Evolutionary conservation across 2,888 invertebrate species (phyloP).

Genomic region (Papilio gigon): DNA sequence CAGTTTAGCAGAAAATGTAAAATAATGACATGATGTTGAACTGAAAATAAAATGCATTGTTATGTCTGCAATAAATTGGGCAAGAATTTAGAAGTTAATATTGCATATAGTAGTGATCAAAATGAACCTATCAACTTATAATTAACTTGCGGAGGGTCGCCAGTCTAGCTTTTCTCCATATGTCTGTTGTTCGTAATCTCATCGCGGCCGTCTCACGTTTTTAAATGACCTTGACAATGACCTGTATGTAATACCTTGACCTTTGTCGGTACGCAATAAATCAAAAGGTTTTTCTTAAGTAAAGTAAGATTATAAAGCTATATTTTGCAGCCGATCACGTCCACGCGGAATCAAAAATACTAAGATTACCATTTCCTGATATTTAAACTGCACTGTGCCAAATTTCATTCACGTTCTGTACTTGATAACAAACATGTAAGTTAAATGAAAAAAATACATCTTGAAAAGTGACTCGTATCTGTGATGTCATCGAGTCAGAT

Average conservation of each 20-base stretch:
- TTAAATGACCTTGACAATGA: slow-evolving; percentile 3
- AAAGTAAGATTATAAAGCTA: too few relatives aligned
- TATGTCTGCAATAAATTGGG: background rate
- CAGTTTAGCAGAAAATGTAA: too few relatives aligned
- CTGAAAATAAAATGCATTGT: too few relatives aligned
- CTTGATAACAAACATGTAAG: too few relatives aligned
- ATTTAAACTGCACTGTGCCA: too few relatives aligned
- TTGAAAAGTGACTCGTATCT: background rate
- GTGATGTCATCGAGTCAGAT: slow-evolving; percentile 10
- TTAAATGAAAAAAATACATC: background rate
- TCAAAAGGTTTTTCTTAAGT: too few relatives aligned
- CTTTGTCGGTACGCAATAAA: background rate
- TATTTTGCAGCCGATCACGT: too few relatives aligned
- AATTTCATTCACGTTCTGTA: too few relatives aligned
- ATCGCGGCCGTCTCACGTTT: slow-evolving; percentile 31
- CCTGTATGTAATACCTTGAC: background rate
- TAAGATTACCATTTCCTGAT: too few relatives aligned
- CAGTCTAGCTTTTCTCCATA: slow-evolving; percentile 25
- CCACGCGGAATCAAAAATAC: too few relatives aligned
- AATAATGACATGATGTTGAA: too few relatives aligned
- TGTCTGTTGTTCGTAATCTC: slow-evolving; percentile 18
- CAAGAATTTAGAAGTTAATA: background rate
- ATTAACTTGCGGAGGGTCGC: background rate
- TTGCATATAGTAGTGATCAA: background rate
- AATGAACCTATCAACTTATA: slow-evolving; percentile 18